These are phyloP conservation scores for Pseudanteris insignis DNA, from an alignment of 2,888 invertebrate genomes.

Conservation along the genomic window DNA sequence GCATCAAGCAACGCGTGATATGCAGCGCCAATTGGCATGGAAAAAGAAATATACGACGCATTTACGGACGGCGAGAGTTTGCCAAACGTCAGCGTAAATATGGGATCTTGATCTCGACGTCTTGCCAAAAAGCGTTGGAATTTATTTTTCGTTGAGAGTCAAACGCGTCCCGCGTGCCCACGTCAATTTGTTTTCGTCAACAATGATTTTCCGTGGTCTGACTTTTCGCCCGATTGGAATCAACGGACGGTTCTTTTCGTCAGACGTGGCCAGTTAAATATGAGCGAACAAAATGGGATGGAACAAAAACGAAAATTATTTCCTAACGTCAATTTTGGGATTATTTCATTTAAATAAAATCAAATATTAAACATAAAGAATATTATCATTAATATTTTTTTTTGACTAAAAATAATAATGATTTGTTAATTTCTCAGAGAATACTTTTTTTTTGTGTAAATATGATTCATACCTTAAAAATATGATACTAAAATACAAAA, in stretches of 20 bases:
- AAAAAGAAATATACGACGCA: slow-evolving; percentile 25
- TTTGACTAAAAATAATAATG: too few species aligned
- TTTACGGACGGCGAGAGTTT: slow-evolving; percentile 31
- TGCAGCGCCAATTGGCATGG: slow-evolving; percentile 24
- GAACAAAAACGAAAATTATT: too few species aligned
- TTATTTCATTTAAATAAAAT: too few species aligned
- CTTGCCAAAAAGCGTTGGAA: slow-evolving; percentile 32
- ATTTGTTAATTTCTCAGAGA: too few species aligned
- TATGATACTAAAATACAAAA: too few species aligned
- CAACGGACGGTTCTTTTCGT: not conserved
- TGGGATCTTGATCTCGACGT: slow-evolving; percentile 36
- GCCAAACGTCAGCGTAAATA: slow-evolving; percentile 45
- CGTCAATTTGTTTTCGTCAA: slow-evolving; percentile 24
- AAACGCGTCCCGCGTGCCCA: slow-evolving; percentile 7
- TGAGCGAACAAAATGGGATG: too few species aligned
- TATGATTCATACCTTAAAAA: too few species aligned
- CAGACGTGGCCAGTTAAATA: not conserved
- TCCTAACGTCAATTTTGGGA: too few species aligned
- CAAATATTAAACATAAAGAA: too few species aligned
- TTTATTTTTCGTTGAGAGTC: slow-evolving; percentile 38
- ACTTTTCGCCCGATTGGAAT: slow-evolving; percentile 6
- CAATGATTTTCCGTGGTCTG: slow-evolving; percentile 4
- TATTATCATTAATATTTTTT: too few species aligned
- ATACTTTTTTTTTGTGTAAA: too few species aligned
- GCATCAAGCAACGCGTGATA: slow-evolving; percentile 19